Evolutionary conservation across 1,140 invertebrate species (phyloP).

Genomic region (Anthonomus grandis): DNA sequence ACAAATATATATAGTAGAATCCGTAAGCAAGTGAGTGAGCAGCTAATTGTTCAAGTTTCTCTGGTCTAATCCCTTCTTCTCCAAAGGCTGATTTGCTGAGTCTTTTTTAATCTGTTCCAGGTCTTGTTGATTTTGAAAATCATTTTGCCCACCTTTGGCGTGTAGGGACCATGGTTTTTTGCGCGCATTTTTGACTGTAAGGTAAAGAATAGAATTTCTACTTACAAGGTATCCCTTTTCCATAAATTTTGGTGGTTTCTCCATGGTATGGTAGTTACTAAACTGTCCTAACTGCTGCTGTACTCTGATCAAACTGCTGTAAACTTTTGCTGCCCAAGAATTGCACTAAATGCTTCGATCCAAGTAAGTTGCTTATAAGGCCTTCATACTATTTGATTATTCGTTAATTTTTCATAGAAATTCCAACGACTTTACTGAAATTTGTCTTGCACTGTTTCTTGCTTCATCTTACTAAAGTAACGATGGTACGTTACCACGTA

Average conservation of each 20-base stretch:
- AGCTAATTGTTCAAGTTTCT: slow-evolving; percentile 97
- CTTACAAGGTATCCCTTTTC: slow-evolving; percentile 99
- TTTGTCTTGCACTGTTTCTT: slow-evolving; percentile 98
- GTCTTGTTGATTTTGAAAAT: slow-evolving; percentile 99
- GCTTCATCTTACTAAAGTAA: slow-evolving; percentile 99
- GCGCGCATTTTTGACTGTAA: slow-evolving; percentile 98
- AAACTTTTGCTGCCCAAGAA: slow-evolving; percentile 91
- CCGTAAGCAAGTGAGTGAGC: too few species aligned
- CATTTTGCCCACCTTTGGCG: slow-evolving; percentile 95
- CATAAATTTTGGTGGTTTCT: slow-evolving; percentile 98
- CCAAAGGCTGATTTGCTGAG: slow-evolving; percentile 96
- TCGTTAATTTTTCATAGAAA: slow-evolving; percentile 97
- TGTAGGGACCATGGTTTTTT: slow-evolving; percentile 97
- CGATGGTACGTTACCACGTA: slow-evolving; percentile 99
- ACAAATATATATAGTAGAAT: too few species aligned
- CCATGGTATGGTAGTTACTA: slow-evolving; percentile 95
- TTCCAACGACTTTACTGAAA: slow-evolving; percentile 96
- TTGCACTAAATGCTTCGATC: slow-evolving; percentile 94
- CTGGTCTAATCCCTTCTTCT: slow-evolving; percentile 97
- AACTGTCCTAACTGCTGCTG: slow-evolving; percentile 95
- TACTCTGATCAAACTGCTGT: slow-evolving; percentile 91
- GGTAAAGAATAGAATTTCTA: slow-evolving; percentile 96
- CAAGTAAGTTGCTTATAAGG: slow-evolving; percentile 95
- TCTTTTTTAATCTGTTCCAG: slow-evolving; percentile 96
- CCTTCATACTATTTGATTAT: slow-evolving; percentile 96